These are phyloP conservation scores for Flexamia atlantica DNA, from an alignment of 2,888 invertebrate species.

Conservation along the genomic window DNA sequence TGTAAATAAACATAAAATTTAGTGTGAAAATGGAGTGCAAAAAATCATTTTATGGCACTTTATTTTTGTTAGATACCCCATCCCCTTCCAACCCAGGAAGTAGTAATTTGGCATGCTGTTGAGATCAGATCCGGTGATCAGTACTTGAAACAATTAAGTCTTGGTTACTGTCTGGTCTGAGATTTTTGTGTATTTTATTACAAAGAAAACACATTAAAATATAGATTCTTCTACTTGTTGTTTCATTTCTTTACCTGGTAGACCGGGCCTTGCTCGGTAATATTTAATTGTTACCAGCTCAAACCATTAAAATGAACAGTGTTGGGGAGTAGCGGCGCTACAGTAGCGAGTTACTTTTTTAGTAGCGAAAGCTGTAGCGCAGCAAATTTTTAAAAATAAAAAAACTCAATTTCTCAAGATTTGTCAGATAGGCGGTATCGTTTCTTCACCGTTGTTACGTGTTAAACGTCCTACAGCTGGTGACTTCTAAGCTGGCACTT, in stretches of 20 bases:
- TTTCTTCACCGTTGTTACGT: too few species aligned
- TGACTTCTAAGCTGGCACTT: too few species aligned
- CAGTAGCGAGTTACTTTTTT: too few species aligned
- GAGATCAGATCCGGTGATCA: constrained; percentile 1
- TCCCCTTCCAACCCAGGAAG: neutral
- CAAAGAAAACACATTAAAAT: constrained; percentile 26
- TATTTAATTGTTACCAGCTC: too few species aligned
- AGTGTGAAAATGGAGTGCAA: constrained; percentile 39
- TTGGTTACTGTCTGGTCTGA: constrained; percentile 7
- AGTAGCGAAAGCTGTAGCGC: too few species aligned
- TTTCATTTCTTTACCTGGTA: constrained; percentile 13
- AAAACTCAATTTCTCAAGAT: too few species aligned
- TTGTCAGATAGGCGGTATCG: too few species aligned
- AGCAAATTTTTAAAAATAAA: too few species aligned
- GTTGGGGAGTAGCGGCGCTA: too few species aligned
- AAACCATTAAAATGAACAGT: too few species aligned
- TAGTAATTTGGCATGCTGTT: constrained; percentile 7
- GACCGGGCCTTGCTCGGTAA: too few species aligned
- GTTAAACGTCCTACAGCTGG: too few species aligned
- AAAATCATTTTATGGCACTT: constrained; percentile 7
- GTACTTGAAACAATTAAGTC: neutral
- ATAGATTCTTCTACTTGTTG: constrained; percentile 24
- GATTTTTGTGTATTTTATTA: constrained; percentile 38
- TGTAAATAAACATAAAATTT: constrained; percentile 30
- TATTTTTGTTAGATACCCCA: constrained; percentile 11